Percentiles rank a stretch among this genome's conserved stretches.
phyloP scores from a whole-genome alignment of 2,888 invertebrate species.

The Pocota personata region DNA sequence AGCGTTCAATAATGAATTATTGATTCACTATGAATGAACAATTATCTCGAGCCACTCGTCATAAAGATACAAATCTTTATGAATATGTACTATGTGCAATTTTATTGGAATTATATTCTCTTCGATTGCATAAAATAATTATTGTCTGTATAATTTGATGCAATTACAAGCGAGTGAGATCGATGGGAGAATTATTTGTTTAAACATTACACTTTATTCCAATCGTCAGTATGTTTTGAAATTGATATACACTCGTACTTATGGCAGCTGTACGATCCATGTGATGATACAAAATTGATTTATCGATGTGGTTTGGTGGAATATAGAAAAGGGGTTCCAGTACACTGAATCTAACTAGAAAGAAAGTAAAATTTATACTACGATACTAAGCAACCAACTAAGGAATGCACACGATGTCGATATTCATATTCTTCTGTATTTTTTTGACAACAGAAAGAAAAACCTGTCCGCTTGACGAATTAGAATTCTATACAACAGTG shows the following conservation, averaged over 20 bases:
- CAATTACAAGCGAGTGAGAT: not conserved
- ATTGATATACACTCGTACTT: conserved; percentile 1
- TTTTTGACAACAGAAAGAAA: no score
- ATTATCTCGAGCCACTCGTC: conserved; percentile 1
- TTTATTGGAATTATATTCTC: conserved; percentile 24
- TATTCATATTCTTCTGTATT: no score
- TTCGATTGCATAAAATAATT: conserved; percentile 22
- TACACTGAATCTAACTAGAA: no score
- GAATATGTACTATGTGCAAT: not conserved
- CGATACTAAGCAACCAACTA: no score
- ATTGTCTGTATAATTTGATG: conserved; percentile 36
- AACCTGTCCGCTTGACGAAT: no score
- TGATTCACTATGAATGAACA: not conserved
- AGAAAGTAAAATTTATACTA: no score
- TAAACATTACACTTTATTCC: not conserved
- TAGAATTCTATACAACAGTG: no score
- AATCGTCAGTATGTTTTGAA: not conserved
- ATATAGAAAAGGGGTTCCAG: not conserved
- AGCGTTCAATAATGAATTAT: conserved; percentile 16
- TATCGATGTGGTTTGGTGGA: not conserved
- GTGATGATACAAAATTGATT: not conserved
- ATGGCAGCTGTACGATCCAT: not conserved
- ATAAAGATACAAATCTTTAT: conserved; percentile 1
- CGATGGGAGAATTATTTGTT: not conserved
- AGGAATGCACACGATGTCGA: no score